phyloP scores from a whole-genome alignment of 2,113 vertebrate genomes.

The Stigmatopora argus region DNA sequence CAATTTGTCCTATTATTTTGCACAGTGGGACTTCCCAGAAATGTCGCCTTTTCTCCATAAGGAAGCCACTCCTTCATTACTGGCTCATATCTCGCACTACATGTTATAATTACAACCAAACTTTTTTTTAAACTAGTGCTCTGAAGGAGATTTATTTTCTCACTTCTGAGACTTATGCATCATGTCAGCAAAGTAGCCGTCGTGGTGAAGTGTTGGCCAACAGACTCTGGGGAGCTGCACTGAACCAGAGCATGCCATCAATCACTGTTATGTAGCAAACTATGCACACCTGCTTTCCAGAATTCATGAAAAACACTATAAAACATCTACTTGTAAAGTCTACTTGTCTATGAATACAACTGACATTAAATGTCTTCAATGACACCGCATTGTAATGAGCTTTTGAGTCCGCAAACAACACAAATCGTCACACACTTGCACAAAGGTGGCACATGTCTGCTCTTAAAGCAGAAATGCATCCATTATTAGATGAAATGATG shows the following conservation, averaged over 20 bases:
- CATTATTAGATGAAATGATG: slow-evolving; percentile 53
- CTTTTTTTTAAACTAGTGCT: slow-evolving; percentile 15
- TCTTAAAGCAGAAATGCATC: slow-evolving; percentile 44
- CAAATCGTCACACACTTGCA: slow-evolving; percentile 27
- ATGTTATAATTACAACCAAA: slow-evolving; percentile 29
- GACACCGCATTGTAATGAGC: neutral
- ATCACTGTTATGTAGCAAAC: slow-evolving; percentile 44
- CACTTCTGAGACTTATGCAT: slow-evolving; percentile 44
- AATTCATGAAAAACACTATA: slow-evolving; percentile 27
- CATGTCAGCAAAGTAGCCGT: slow-evolving; percentile 43
- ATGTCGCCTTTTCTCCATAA: neutral
- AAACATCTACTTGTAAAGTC: slow-evolving; percentile 5
- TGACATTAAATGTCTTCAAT: neutral
- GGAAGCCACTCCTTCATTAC: slow-evolving; percentile 17
- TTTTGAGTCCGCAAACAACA: neutral
- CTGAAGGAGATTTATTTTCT: slow-evolving; percentile 41
- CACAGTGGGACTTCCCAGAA: neutral
- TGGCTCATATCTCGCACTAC: slow-evolving; percentile 15
- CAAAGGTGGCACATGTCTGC: slow-evolving; percentile 39
- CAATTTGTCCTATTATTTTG: slow-evolving; percentile 16
- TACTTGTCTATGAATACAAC: neutral
- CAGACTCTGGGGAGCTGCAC: slow-evolving; percentile 48
- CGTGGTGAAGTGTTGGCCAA: slow-evolving; percentile 51
- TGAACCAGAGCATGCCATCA: slow-evolving; percentile 48
- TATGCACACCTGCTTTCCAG: slow-evolving; percentile 41